A percentile compares a stretch with the other conserved stretches of the same genome.
phyloP scores from a whole-genome alignment of 2,113 vertebrate species.

The Nyctibius bracteatus region DNA sequence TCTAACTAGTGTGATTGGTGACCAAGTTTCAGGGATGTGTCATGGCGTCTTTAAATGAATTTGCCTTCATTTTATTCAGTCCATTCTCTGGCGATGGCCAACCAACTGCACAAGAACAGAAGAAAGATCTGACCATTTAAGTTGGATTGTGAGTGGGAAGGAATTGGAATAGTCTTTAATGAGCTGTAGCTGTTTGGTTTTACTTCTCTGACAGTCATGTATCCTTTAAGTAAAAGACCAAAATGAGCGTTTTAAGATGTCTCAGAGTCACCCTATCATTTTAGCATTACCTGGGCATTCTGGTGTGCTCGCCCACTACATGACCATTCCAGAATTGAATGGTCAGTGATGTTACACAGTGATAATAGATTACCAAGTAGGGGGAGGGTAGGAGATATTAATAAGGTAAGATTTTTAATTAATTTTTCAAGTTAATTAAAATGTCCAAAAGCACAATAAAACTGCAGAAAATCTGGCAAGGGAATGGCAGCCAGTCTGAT shows the following conservation, averaged over 20 bases:
- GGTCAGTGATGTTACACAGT: slow-evolving; percentile 75
- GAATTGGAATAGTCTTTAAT: slow-evolving; percentile 7
- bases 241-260: not conserved
- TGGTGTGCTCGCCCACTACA: not conserved
- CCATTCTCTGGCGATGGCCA: not conserved
- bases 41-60: not conserved
- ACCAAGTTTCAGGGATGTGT: not conserved
- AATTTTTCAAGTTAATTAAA: slow-evolving; percentile 86
- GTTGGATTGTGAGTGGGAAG: not conserved
- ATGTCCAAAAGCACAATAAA: slow-evolving; percentile 85
- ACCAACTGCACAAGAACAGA: not conserved
- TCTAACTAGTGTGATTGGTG: not conserved
- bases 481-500: slow-evolving; percentile 79
- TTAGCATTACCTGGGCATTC: not conserved
- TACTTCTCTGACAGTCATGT: not conserved
- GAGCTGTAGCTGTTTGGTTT: not conserved
- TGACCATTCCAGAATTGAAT: slow-evolving; percentile 27
- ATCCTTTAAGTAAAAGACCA: not conserved
- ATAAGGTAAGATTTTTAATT: slow-evolving; percentile 81
- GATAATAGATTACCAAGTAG: slow-evolving; percentile 61
- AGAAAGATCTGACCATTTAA: not conserved
- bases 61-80: not conserved
- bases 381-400: slow-evolving; percentile 65
- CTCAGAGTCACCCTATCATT: not conserved
- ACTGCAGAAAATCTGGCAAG: slow-evolving; percentile 79